Conservation (phyloP, 2,113 vertebrate genomes). For the Sialia sialis region DNA sequence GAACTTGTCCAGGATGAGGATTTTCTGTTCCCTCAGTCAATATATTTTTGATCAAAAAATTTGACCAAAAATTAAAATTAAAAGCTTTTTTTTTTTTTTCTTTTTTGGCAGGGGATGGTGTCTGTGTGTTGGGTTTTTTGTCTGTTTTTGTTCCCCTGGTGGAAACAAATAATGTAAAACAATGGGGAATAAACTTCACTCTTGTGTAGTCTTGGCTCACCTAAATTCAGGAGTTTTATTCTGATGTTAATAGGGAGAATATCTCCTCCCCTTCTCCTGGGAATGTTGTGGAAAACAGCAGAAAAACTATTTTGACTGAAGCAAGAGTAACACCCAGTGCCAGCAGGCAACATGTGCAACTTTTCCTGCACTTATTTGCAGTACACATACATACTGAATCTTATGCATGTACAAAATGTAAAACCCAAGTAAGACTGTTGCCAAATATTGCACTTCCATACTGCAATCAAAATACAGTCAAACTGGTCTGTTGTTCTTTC, state of each 20-base stretch:
- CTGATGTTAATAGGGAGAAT: neutral
- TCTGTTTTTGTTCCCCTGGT: neutral
- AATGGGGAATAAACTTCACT: neutral
- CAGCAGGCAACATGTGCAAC: fast-evolving
- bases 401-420: neutral
- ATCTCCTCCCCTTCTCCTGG: neutral
- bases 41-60: neutral
- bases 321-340: neutral
- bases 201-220: neutral
- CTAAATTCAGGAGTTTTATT: neutral
- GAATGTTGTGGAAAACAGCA: neutral
- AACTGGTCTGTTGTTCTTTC: neutral
- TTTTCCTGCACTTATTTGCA: neutral
- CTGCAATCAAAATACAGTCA: neutral
- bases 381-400: neutral
- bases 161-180: neutral
- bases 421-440: neutral
- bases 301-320: neutral
- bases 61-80: neutral
- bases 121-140: neutral
- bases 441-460: neutral
- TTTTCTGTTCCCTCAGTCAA: neutral
- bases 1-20: neutral
- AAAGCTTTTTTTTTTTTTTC: neutral
- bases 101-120: neutral